phyloP scores from a whole-genome alignment of 2,113 vertebrate species.

The Odocoileus hemionus region DNA sequence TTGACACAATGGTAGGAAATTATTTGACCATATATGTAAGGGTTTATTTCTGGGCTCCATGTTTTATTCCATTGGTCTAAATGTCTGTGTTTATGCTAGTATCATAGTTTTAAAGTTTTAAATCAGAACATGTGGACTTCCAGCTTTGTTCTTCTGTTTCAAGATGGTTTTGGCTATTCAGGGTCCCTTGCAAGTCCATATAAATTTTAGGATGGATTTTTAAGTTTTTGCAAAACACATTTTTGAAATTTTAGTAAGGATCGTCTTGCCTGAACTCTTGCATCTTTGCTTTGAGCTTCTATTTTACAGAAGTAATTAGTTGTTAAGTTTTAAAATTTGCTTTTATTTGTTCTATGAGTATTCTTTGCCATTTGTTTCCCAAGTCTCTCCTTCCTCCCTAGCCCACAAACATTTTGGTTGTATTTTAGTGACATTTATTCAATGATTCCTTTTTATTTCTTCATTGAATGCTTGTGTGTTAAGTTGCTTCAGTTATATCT shows the following conservation, averaged over 20 bases:
- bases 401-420: background rate
- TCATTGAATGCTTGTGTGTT: background rate
- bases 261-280: background rate
- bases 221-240: background rate
- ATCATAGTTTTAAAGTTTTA: background rate
- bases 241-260: background rate
- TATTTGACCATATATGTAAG: background rate
- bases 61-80: background rate
- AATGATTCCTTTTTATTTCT: background rate
- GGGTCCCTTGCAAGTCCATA: background rate
- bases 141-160: background rate
- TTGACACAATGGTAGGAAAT: background rate
- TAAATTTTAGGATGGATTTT: constrained; percentile 20
- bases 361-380: background rate
- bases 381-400: background rate
- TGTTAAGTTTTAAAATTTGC: background rate
- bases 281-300: background rate
- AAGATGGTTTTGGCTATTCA: background rate
- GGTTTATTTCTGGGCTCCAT: background rate
- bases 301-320: constrained; percentile 7
- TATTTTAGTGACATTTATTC: background rate
- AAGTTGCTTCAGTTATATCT: background rate
- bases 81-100: background rate
- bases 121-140: background rate
- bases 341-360: background rate